A percentile compares a stretch with the other conserved stretches of the same genome.
Evolutionary conservation across 2,113 vertebrate species (phyloP).

Genomic region (Eleginops maclovinus): DNA sequence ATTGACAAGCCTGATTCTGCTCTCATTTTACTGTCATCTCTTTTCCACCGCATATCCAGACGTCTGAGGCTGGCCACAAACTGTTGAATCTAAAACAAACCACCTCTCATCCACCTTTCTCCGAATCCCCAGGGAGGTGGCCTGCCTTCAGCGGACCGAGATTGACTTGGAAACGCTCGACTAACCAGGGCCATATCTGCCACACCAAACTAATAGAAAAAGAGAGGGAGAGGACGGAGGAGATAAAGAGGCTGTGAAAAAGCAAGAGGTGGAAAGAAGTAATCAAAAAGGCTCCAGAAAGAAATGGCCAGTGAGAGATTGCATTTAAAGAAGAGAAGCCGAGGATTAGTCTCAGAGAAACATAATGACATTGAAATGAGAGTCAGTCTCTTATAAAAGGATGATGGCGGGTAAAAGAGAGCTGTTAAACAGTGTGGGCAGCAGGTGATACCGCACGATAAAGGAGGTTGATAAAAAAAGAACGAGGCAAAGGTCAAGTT

Average conservation of each 20-base stretch:
- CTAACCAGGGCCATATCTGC: conserved; percentile 22
- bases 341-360: conserved; percentile 14
- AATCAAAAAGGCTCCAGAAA: conserved; percentile 2
- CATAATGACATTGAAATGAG: conserved; percentile 15
- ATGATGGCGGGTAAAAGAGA: neutral
- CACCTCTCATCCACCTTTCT: neutral
- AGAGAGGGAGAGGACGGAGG: neutral
- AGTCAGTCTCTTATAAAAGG: neutral
- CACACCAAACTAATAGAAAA: conserved; percentile 30
- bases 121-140: conserved; percentile 5
- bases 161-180: conserved; percentile 32
- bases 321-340: neutral
- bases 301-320: neutral
- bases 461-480: neutral
- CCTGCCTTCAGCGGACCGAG: conserved; percentile 18
- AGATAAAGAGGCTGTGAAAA: neutral
- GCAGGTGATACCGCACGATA: neutral
- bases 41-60: neutral
- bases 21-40: neutral
- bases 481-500: neutral
- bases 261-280: neutral
- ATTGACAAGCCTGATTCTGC: neutral
- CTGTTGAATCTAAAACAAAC: conserved; percentile 18
- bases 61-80: conserved; percentile 2
- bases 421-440: conserved; percentile 6